Evolutionary conservation across 2,888 invertebrate genomes (phyloP).

Genomic region (Odontocerum albicorne): DNA sequence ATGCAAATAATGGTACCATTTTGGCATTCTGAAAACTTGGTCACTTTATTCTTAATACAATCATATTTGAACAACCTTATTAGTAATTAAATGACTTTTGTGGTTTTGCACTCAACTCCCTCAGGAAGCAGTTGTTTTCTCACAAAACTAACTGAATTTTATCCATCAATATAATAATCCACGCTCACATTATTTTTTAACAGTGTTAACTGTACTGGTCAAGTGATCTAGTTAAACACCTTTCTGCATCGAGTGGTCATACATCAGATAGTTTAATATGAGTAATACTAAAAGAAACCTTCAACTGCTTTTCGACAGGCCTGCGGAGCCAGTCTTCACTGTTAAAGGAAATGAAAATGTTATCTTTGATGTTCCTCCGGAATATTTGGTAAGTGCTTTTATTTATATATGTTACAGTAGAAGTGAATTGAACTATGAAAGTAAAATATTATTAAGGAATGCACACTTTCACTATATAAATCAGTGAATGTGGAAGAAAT

Average conservation of each 20-base stretch:
- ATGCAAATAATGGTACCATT: too few relatives aligned
- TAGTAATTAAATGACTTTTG: too few relatives aligned
- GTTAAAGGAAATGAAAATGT: constrained; percentile 51
- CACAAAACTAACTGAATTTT: neutral
- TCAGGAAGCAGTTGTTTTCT: constrained; percentile 2
- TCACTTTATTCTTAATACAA: too few relatives aligned
- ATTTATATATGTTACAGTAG: constrained; percentile 8
- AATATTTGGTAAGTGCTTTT: constrained; percentile 53
- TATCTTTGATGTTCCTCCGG: constrained; percentile 54
- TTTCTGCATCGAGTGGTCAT: neutral
- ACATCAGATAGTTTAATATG: constrained; percentile 5
- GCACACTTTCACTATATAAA: too few relatives aligned
- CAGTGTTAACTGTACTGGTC: neutral
- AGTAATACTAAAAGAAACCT: constrained; percentile 32
- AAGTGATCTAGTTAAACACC: neutral
- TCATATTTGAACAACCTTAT: too few relatives aligned
- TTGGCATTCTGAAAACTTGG: too few relatives aligned
- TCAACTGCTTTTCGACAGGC: constrained; percentile 49
- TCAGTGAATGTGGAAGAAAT: too few relatives aligned
- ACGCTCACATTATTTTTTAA: too few relatives aligned
- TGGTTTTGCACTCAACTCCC: constrained; percentile 28
- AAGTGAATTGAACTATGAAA: too few relatives aligned
- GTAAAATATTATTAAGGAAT: too few relatives aligned
- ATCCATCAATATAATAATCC: too few relatives aligned
- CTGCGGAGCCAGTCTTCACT: constrained; percentile 53